Conservation (phyloP, 2,113 vertebrate species). For the Acanthisitta chloris region DNA sequence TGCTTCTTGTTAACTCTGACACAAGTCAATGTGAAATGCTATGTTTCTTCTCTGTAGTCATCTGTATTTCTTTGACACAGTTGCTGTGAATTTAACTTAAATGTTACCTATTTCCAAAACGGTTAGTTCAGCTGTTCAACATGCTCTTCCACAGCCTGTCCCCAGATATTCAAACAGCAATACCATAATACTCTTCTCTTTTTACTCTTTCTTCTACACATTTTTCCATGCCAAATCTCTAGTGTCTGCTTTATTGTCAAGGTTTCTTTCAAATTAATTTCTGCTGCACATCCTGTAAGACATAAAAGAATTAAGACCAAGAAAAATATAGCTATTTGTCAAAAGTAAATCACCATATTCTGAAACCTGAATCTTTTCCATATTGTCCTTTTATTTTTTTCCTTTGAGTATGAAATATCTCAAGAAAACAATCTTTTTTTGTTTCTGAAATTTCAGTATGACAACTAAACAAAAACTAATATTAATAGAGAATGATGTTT, state of each 20-base stretch:
- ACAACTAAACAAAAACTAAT: neutral
- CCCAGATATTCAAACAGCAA: neutral
- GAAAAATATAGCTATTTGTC: neutral
- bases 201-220: neutral
- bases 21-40: neutral
- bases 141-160: neutral
- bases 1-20: neutral
- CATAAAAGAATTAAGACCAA: neutral
- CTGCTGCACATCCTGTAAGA: neutral
- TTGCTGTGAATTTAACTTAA: neutral
- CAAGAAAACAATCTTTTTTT: fast-evolving
- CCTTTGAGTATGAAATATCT: neutral
- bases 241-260: neutral
- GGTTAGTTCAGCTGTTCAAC: neutral
- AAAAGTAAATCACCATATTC: neutral
- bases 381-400: neutral
- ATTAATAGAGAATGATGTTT: neutral
- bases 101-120: neutral
- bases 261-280: neutral
- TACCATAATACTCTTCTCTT: neutral
- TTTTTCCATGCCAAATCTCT: neutral
- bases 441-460: neutral
- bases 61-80: neutral
- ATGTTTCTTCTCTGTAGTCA: neutral
- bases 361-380: neutral